Conservation (phyloP, 2,113 vertebrate species). For the Emydocephalus ijimae region DNA sequence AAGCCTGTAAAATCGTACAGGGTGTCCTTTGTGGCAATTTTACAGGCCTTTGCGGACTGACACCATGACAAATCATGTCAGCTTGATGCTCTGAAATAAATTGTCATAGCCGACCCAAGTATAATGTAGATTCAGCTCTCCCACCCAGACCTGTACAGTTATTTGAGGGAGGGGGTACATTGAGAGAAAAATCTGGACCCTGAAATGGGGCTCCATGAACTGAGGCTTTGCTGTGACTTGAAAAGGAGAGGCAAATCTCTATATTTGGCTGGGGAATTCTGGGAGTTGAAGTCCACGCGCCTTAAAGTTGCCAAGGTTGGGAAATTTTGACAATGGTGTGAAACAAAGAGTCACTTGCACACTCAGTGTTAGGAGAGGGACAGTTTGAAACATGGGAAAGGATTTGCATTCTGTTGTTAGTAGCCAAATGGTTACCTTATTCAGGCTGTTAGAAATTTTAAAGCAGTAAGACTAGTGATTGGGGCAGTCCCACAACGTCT, state of each 20-base stretch:
- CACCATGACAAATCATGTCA: neutral
- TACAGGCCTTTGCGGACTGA: neutral
- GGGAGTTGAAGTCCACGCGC: neutral
- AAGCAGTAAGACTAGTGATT: conserved; percentile 51
- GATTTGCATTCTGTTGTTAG: conserved; percentile 55
- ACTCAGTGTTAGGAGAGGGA: conserved; percentile 19
- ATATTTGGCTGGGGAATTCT: neutral
- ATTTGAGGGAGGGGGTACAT: neutral
- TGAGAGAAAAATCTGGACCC: neutral
- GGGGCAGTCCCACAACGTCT: conserved; percentile 57
- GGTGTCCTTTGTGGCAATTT: neutral
- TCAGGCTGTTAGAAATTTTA: conserved; percentile 55
- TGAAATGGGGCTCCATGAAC: neutral
- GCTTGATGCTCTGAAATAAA: neutral
- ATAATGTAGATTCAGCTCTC: neutral
- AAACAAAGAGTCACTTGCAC: neutral
- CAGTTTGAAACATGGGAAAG: conserved; percentile 45
- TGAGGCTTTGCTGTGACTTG: neutral
- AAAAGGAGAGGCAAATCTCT: neutral
- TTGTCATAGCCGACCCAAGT: neutral
- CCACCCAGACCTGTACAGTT: neutral
- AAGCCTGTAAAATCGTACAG: neutral
- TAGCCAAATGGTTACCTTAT: conserved; percentile 61
- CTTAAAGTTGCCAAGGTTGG: neutral
- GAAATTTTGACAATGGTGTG: neutral